Conservation (phyloP, 2,113 vertebrate species). For the Eleginops maclovinus region DNA sequence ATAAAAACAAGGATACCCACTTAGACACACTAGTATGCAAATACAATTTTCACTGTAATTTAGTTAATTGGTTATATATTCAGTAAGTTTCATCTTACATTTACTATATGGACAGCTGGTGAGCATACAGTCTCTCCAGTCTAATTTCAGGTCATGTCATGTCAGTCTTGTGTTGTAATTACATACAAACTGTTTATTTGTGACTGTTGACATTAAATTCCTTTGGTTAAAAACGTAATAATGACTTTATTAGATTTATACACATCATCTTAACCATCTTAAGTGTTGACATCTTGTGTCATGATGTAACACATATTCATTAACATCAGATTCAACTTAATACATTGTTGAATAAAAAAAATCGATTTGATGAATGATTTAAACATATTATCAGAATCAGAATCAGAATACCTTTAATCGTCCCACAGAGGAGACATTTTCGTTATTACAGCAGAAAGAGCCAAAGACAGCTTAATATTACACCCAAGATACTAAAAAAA, state of each 20-base stretch:
- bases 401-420: too few relatives aligned
- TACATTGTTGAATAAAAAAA: neutral
- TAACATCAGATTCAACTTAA: neutral
- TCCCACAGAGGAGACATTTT: too few relatives aligned
- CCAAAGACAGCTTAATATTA: too few relatives aligned
- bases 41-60: neutral
- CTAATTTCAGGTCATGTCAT: neutral
- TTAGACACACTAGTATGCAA: neutral
- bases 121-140: neutral
- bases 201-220: neutral
- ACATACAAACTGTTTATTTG: neutral
- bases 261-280: neutral
- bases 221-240: too few relatives aligned
- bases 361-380: neutral
- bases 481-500: too few relatives aligned
- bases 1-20: neutral
- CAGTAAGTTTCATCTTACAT: neutral
- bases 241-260: constrained; percentile 19
- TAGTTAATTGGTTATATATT: neutral
- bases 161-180: neutral
- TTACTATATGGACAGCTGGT: neutral
- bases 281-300: neutral
- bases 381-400: too few relatives aligned
- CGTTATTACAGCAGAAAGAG: too few relatives aligned
- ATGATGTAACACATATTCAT: neutral